A percentile compares a stretch with the other conserved stretches of the same genome.
Conservation (phyloP, 2,797 vertebrate genomes). For the Sibirionetta formosa region DNA sequence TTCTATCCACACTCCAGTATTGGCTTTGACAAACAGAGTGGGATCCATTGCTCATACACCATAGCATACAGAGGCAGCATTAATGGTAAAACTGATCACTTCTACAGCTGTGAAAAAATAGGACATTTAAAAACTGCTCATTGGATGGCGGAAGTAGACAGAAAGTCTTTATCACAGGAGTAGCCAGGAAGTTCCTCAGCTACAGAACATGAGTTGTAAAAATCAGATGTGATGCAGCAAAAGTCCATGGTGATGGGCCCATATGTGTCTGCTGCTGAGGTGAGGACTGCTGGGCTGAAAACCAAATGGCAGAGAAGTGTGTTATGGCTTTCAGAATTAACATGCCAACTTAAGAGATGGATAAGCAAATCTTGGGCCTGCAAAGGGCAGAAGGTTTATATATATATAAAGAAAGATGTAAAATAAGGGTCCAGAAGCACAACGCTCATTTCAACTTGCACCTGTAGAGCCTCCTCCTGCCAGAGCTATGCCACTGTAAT, state of each 20-base stretch:
- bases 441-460: neutral
- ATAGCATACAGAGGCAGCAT: neutral
- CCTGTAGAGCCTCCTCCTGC: neutral
- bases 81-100: neutral
- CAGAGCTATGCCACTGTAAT: neutral
- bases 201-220: neutral
- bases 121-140: neutral
- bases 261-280: neutral
- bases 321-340: neutral
- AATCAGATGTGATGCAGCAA: fast-evolving
- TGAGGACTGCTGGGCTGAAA: neutral
- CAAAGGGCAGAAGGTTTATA: neutral
- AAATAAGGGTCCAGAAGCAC: neutral
- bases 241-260: neutral
- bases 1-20: neutral
- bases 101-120: neutral
- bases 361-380: neutral
- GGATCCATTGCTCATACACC: neutral
- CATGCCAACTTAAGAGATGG: neutral
- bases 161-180: neutral
- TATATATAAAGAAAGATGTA: neutral
- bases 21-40: constrained; percentile 29
- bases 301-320: neutral
- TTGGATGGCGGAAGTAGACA: neutral
- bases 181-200: neutral